Percentiles rank a stretch among this genome's conserved stretches.
phyloP scores from a whole-genome alignment of 2,797 vertebrate species.

The Austrolebias charrua region DNA sequence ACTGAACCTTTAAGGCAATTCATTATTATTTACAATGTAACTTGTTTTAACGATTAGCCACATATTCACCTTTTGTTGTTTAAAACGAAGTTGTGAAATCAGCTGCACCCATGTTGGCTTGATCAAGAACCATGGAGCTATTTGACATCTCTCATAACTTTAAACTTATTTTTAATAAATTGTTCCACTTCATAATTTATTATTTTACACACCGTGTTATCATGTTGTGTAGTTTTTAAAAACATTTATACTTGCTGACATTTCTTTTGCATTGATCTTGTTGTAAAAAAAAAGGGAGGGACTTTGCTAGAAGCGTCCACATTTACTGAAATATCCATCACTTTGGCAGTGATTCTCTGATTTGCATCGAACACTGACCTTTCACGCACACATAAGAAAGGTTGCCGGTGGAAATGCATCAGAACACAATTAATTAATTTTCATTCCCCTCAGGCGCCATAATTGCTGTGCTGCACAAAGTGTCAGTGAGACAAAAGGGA shows the following conservation, averaged over 20 bases:
- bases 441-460: constrained; percentile 36
- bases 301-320: constrained; percentile 36
- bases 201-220: no score
- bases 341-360: constrained; percentile 49
- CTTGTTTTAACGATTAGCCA: not conserved
- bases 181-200: not conserved
- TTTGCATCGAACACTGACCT: constrained; percentile 54
- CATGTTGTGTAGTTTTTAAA: not conserved
- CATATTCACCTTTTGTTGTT: no score
- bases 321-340: constrained; percentile 42
- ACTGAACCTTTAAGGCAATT: no score
- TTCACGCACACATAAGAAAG: constrained; percentile 48
- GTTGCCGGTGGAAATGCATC: constrained; percentile 49
- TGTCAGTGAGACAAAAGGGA: constrained; percentile 33
- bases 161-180: not conserved
- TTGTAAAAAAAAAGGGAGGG: constrained; percentile 13
- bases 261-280: not conserved
- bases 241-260: no score
- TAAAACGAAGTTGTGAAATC: not conserved
- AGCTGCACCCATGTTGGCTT: not conserved
- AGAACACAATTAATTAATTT: constrained; percentile 59
- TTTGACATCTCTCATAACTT: constrained; percentile 4
- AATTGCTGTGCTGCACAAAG: constrained; percentile 39
- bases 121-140: no score
- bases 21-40: no score